phyloP scores from a whole-genome alignment of 2,888 invertebrate species.

The Synergus itoensis region DNA sequence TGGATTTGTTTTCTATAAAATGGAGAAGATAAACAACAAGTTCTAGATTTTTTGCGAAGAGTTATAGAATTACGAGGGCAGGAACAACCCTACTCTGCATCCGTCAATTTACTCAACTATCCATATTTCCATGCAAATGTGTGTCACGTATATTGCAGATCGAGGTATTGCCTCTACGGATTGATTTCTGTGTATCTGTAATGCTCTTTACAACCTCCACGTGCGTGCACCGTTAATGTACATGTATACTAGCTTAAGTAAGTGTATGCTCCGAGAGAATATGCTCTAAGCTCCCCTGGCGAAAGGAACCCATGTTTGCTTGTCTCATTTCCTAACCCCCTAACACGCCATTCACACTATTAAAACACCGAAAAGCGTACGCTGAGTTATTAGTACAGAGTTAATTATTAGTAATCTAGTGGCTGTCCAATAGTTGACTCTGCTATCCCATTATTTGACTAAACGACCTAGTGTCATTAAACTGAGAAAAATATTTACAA shows the following conservation, averaged over 20 bases:
- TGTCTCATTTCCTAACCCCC: constrained; percentile 63
- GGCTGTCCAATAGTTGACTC: constrained; percentile 62
- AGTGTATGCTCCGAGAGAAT: constrained; percentile 54
- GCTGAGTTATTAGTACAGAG: constrained; percentile 58
- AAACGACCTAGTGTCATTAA: constrained; percentile 56
- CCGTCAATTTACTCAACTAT: constrained; percentile 34
- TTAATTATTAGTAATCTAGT: constrained; percentile 63
- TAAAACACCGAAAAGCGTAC: constrained; percentile 61
- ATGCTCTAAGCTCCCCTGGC: constrained; percentile 48
- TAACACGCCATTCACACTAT: constrained; percentile 68
- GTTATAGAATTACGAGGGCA: background rate
- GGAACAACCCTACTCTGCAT: constrained; percentile 35
- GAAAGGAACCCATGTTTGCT: constrained; percentile 56
- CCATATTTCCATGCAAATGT: constrained; percentile 41
- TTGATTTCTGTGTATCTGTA: constrained; percentile 60
- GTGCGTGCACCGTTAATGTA: constrained; percentile 57
- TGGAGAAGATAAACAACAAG: background rate
- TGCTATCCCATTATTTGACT: constrained; percentile 62
- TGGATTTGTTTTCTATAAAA: background rate
- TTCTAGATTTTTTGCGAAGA: background rate
- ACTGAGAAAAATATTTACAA: too few species aligned
- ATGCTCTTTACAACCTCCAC: constrained; percentile 61
- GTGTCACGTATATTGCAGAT: constrained; percentile 48
- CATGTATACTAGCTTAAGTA: constrained; percentile 56
- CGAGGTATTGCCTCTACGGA: constrained; percentile 60